Conservation (phyloP, 2,888 invertebrate species). For the Lepidochitona cinerea region DNA sequence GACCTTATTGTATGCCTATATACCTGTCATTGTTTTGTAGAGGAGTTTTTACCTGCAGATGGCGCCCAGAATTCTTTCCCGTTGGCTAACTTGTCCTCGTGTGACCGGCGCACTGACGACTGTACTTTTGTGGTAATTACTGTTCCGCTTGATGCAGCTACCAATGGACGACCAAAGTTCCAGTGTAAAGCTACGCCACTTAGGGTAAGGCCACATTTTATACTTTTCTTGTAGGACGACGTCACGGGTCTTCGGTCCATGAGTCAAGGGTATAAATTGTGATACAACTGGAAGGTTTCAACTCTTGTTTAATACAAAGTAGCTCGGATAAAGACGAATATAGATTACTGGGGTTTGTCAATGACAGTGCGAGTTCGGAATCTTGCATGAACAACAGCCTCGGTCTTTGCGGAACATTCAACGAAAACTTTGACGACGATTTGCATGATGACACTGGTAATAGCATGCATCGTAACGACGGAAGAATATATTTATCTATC, state of each 20-base stretch:
- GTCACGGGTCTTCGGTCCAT: too few species aligned
- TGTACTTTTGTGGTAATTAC: neutral
- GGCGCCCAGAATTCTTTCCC: neutral
- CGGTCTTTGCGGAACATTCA: constrained; percentile 55
- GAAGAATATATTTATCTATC: too few species aligned
- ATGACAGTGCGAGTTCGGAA: constrained; percentile 32
- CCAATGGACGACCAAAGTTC: neutral
- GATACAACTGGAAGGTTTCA: too few species aligned
- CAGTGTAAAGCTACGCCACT: neutral
- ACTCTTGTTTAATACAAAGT: too few species aligned
- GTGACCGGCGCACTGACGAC: neutral
- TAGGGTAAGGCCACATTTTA: neutral
- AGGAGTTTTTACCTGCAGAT: neutral
- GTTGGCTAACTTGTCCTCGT: neutral
- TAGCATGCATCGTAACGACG: constrained; percentile 11
- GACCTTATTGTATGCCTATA: too few species aligned
- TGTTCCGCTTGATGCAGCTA: neutral
- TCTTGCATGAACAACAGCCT: constrained; percentile 35
- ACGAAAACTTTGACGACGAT: constrained; percentile 46
- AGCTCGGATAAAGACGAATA: constrained; percentile 21
- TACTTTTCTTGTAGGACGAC: too few species aligned
- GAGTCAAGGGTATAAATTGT: too few species aligned
- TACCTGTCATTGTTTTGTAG: too few species aligned
- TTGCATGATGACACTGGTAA: constrained; percentile 29
- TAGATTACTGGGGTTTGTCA: constrained; percentile 33